Evolutionary conservation across 2,888 invertebrate species (phyloP).

Genomic region (Pyrrhia umbra): DNA sequence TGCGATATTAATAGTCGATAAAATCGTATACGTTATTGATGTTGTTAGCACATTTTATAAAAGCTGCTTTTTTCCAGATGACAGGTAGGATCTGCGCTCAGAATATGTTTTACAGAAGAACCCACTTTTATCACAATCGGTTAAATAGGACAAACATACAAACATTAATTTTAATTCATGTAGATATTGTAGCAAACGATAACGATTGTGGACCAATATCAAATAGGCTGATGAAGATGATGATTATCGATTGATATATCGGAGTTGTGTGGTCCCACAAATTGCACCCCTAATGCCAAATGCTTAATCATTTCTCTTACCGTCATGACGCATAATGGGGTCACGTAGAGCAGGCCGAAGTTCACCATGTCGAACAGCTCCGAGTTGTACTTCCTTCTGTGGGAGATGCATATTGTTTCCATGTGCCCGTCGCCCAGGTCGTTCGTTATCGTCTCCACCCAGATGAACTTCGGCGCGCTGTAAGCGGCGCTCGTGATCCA

Average conservation of each 20-base stretch:
- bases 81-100: too few relatives aligned
- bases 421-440: constrained; percentile 89
- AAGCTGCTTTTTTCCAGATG: too few relatives aligned
- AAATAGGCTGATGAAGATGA: too few relatives aligned
- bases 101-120: too few relatives aligned
- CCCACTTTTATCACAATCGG: too few relatives aligned
- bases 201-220: too few relatives aligned
- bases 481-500: constrained; percentile 96
- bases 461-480: constrained; percentile 95
- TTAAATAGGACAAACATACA: too few relatives aligned
- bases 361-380: constrained; percentile 95
- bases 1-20: background rate
- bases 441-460: constrained; percentile 94
- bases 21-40: background rate
- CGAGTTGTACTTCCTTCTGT: constrained; percentile 94
- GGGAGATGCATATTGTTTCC: constrained; percentile 93
- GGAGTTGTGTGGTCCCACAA: too few relatives aligned
- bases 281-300: too few relatives aligned
- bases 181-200: too few relatives aligned
- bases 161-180: too few relatives aligned
- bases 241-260: too few relatives aligned
- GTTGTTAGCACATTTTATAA: background rate
- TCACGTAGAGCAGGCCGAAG: constrained; percentile 95
- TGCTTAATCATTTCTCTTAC: constrained; percentile 85
- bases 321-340: constrained; percentile 95